Base-by-base conservation (phyloP, 2,797 vertebrate species). In the Diplodus sargus region DNA sequence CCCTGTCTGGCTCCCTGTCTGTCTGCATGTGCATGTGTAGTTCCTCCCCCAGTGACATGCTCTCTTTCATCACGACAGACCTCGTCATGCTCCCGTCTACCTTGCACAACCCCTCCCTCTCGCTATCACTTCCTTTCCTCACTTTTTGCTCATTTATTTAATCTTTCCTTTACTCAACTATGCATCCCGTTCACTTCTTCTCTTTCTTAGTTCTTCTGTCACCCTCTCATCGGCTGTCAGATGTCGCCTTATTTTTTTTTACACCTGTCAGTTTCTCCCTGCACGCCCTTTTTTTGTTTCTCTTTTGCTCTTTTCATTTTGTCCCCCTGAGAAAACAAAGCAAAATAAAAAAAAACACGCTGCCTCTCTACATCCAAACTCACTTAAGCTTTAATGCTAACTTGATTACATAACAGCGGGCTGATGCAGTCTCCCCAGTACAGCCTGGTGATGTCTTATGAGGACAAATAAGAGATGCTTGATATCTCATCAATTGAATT, bases 361-460 rank as follows among this genome's bases (percentile, higher is more conserved):
- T 48, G 48, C 62, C 61, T 70, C 54, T 56, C 57, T 4, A 30
- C 49, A 57, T 76, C 61, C 48, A 72, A 88, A 83, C 79, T 82
- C 72, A 68, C 54, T 89, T 76, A 60, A 70, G 84, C 85, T 83
- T 86, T 86, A 79, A 89, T 64, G 82, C 76, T 81, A 82, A 87
- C 72, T 63, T 30, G 66, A 77, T 92, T 91, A 85, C 49, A 56
- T 92, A 91, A 93, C 61, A 34, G 28, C 56, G 47, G 60, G 23
- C 39, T 76, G 76, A 70, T 59, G 85, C 70, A 12, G 72, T 57
- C 71, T 56, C 22, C n/a, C 69, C 43, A 53, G 67, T 59, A 22
- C 56, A 72, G 86, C 74, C 28, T 54, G 62, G 48, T 22, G 10
- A 64, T 73, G 85, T 84, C 84, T 70, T 69, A 5, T 70, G 83